Conservation (phyloP, 1,140 invertebrate genomes). For the Microplitis mediator region DNA sequence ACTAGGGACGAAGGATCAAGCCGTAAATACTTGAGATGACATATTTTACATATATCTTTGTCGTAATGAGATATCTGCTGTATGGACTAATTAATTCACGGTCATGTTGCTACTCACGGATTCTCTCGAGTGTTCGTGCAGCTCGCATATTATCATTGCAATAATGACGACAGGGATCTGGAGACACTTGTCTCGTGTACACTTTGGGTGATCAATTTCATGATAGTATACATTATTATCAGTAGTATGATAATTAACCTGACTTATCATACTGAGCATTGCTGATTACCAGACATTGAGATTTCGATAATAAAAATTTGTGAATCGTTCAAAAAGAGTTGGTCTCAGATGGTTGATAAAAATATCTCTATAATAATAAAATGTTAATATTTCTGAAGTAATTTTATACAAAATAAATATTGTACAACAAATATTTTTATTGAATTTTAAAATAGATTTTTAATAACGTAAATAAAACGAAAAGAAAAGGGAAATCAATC, state of each 20-base stretch:
- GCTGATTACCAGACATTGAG: too few relatives aligned
- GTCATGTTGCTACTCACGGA: background rate
- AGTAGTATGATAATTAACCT: background rate
- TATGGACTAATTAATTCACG: conserved; percentile 26
- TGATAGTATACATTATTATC: background rate
- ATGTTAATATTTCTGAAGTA: too few relatives aligned
- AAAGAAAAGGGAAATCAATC: too few relatives aligned
- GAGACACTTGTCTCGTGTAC: conserved; percentile 10
- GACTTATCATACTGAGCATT: too few relatives aligned
- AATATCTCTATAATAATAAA: too few relatives aligned
- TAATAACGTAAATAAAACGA: too few relatives aligned
- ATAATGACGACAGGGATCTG: conserved; percentile 19
- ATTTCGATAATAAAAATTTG: too few relatives aligned
- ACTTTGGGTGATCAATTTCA: conserved; percentile 5
- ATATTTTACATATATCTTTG: background rate
- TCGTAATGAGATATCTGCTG: conserved; percentile 18
- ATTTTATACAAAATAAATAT: too few relatives aligned
- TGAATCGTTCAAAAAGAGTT: too few relatives aligned
- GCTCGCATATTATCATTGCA: conserved; percentile 26
- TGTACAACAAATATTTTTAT: too few relatives aligned
- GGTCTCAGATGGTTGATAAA: too few relatives aligned
- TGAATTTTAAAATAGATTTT: too few relatives aligned
- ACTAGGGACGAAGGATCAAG: background rate
- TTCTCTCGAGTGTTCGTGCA: conserved; percentile 8
- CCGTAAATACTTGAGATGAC: background rate